These are phyloP conservation scores for Myathropa florea DNA, from an alignment of 2,888 invertebrate genomes.

Conservation along the genomic window DNA sequence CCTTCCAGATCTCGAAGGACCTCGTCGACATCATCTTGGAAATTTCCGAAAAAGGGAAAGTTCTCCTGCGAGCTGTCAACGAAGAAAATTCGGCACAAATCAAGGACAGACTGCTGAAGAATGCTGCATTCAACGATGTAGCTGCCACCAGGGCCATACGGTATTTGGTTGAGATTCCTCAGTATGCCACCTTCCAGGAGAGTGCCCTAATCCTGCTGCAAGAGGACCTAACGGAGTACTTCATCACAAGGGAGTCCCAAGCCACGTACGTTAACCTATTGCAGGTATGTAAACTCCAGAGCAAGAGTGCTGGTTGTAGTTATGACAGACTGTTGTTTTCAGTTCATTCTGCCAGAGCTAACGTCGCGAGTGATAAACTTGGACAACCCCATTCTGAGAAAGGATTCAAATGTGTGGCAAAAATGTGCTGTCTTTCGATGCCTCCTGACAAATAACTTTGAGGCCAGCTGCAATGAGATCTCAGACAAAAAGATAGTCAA, in stretches of 20 bases:
- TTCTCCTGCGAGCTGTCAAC: constrained; percentile 74
- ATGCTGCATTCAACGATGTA: constrained; percentile 72
- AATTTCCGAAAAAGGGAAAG: constrained; percentile 74
- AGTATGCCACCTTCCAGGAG: constrained; percentile 76
- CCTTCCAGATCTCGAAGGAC: constrained; percentile 16
- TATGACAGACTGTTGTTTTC: constrained; percentile 18
- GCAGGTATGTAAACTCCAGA: constrained; percentile 73
- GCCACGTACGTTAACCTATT: constrained; percentile 75
- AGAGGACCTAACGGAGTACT: constrained; percentile 75
- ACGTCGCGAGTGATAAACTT: constrained; percentile 73
- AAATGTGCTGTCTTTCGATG: constrained; percentile 75
- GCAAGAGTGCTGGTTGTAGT: not conserved
- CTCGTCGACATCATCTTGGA: constrained; percentile 71
- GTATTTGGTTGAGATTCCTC: constrained; percentile 73
- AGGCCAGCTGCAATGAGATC: constrained; percentile 74
- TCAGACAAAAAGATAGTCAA: constrained; percentile 76
- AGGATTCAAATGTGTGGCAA: constrained; percentile 75
- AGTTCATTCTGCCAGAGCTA: constrained; percentile 76
- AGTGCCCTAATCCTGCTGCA: constrained; percentile 75
- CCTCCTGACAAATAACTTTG: constrained; percentile 77
- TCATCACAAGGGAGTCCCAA: constrained; percentile 73
- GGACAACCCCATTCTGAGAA: constrained; percentile 74
- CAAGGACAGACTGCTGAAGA: constrained; percentile 74
- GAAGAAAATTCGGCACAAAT: constrained; percentile 73
- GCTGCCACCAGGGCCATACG: constrained; percentile 74